Percentiles rank a stretch among this genome's conserved stretches.
Evolutionary conservation across 1,140 invertebrate genomes (phyloP).

Genomic region (Drosophila willistoni): DNA sequence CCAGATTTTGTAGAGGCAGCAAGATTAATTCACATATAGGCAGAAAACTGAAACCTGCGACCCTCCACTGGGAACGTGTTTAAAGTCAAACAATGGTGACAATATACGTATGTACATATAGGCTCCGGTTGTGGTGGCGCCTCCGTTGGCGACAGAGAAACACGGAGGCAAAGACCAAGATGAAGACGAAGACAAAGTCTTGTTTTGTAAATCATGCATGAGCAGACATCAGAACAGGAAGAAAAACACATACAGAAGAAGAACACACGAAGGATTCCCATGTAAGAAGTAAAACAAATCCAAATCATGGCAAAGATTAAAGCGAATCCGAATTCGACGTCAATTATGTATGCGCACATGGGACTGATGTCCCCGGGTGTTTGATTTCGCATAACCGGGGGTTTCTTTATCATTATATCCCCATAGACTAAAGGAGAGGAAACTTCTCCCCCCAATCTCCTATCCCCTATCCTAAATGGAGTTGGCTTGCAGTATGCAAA

Average conservation of each 20-base stretch:
- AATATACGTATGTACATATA: not conserved
- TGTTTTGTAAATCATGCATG: constrained; percentile 53
- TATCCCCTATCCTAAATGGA: not conserved
- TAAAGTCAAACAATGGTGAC: constrained; percentile 30
- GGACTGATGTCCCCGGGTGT: constrained; percentile 50
- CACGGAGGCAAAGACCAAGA: not conserved
- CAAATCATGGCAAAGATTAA: constrained; percentile 60
- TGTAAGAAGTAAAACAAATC: constrained; percentile 50
- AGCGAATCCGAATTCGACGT: constrained; percentile 54
- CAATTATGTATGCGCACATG: constrained; percentile 62
- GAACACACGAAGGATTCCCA: constrained; percentile 28
- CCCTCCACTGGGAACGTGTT: constrained; percentile 10
- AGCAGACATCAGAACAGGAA: constrained; percentile 22
- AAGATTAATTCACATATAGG: not conserved
- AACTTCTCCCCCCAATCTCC: constrained; percentile 3
- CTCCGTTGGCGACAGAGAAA: not conserved
- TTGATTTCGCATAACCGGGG: constrained; percentile 47
- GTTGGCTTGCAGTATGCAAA: constrained; percentile 35
- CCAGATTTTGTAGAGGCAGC: not conserved
- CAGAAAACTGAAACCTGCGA: not conserved
- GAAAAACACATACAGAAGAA: constrained; percentile 10
- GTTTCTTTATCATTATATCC: constrained; percentile 54
- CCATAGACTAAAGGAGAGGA: not conserved
- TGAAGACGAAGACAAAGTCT: constrained; percentile 1
- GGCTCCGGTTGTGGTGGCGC: constrained; percentile 18